A percentile compares a stretch with the other conserved stretches of the same genome.
phyloP scores from a whole-genome alignment of 2,113 vertebrate genomes.

The Tyrannus savana region DNA sequence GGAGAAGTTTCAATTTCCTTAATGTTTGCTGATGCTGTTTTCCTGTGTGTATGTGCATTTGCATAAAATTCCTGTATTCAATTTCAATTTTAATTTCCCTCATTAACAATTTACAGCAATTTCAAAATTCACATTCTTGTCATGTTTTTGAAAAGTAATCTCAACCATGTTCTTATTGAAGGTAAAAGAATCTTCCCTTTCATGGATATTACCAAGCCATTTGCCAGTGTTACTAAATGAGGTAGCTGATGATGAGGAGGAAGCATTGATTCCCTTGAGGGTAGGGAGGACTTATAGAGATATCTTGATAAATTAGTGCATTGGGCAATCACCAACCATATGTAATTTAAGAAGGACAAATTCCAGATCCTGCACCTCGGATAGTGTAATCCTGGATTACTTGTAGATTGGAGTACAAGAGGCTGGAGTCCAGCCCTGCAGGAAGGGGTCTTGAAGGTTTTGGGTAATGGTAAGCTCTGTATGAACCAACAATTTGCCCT shows the following conservation, averaged over 20 bases:
- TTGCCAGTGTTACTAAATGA: background rate
- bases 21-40: constrained; percentile 36
- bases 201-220: background rate
- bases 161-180: background rate
- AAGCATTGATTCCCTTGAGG: background rate
- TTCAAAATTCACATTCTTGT: background rate
- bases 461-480: background rate
- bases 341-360: background rate
- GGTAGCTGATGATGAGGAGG: background rate
- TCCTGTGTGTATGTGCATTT: background rate
- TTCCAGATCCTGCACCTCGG: background rate
- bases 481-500: background rate
- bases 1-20: background rate
- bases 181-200: background rate
- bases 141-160: background rate
- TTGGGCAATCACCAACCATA: background rate
- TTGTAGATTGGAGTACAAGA: background rate
- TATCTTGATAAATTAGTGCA: background rate
- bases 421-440: background rate
- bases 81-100: constrained; percentile 13
- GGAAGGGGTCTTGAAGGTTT: background rate
- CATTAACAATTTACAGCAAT: background rate
- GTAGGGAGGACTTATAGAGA: background rate
- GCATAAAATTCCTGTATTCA: constrained; percentile 8
- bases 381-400: background rate